Base-by-base conservation (phyloP, 1,140 invertebrate species). In the Anagrus nilaparvatae region DNA sequence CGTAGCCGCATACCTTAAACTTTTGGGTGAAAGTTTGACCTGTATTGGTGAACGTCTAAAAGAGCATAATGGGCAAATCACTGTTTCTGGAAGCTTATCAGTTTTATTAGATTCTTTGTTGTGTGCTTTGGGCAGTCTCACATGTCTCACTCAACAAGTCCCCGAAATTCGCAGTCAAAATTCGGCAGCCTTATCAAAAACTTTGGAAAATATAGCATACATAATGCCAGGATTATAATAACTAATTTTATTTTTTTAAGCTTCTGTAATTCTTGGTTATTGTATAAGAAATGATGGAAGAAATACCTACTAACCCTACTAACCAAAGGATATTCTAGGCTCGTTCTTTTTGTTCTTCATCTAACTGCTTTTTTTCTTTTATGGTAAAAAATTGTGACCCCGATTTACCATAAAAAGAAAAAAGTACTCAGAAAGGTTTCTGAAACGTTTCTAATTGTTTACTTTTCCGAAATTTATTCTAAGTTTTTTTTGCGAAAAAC, bases 141-240 rank as follows among this genome's bases (percentile, higher is more conserved):
- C 93, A 44, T 92, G 88, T 59, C 73, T 97, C 18, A 88, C 88
- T 0, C 80, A 86, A 44, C 82, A 88, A 57, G 70, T 95, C 8
- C 82, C 87, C 3, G 81, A 83, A 49, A 68, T 76, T 21, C 73
- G 84, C 51, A 83, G 79, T 29, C 85, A 78, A 50, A 76, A 78
- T 23, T 69, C 73, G 35, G 75, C 79, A 33, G 75, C 80, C 19
- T 67, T 92, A 17, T 74, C 77, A 5, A 77, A 80, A 48, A 89
- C 88, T 19, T 71, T 97, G 23, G 90, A 97, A 62, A 94, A 95
- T 63, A 90, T 96, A 48, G 91, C 91, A 0, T 97, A 95, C 59
- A 89, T 96, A 47, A 97, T 96, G 92, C 93, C 92, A 14, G 92
- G 92, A 45, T 70, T 96, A 23, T 94, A 79, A 76, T 33, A 27